These are phyloP conservation scores for Drosophila ercepeae DNA, from an alignment of 1,140 invertebrate genomes.

Conservation along the genomic window DNA sequence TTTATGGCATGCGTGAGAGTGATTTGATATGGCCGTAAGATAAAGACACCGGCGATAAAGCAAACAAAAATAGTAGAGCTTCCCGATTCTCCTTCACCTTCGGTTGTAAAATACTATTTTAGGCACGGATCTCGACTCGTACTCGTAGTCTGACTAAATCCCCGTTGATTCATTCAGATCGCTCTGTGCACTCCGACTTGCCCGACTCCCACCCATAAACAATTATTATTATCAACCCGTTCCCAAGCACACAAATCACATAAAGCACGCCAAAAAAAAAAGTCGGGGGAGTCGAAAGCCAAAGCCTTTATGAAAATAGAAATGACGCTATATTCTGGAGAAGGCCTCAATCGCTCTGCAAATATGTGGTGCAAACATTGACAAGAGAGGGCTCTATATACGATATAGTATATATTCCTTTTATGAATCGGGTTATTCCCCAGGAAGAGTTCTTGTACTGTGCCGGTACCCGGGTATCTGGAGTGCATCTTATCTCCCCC, in stretches of 20 bases:
- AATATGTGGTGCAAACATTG: conserved; percentile 40
- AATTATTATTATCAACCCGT: conserved; percentile 47
- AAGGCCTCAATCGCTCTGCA: conserved; percentile 32
- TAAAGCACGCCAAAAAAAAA: conserved; percentile 13
- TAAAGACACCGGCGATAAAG: conserved; percentile 34
- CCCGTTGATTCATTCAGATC: not conserved
- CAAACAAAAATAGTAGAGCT: conserved; percentile 11
- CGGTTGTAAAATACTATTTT: not conserved
- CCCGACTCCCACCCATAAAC: conserved; percentile 24
- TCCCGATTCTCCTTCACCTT: not conserved
- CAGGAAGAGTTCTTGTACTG: conserved; percentile 13
- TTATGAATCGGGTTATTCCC: conserved; percentile 32
- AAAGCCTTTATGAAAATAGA: conserved; percentile 75
- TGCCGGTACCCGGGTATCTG: conserved; percentile 1
- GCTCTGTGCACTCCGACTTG: conserved; percentile 31
- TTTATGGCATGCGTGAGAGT: conserved; percentile 51
- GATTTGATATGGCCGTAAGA: conserved; percentile 30
- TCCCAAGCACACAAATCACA: conserved; percentile 51
- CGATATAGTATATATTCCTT: not conserved
- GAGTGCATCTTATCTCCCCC: conserved; percentile 33
- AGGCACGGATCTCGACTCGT: conserved; percentile 2
- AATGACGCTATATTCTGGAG: conserved; percentile 61
- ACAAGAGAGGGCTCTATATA: not conserved
- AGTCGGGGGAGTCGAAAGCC: conserved; percentile 1
- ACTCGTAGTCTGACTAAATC: not conserved